phyloP scores from a whole-genome alignment of 1,140 invertebrate genomes.

The Eriocheir sinensis region DNA sequence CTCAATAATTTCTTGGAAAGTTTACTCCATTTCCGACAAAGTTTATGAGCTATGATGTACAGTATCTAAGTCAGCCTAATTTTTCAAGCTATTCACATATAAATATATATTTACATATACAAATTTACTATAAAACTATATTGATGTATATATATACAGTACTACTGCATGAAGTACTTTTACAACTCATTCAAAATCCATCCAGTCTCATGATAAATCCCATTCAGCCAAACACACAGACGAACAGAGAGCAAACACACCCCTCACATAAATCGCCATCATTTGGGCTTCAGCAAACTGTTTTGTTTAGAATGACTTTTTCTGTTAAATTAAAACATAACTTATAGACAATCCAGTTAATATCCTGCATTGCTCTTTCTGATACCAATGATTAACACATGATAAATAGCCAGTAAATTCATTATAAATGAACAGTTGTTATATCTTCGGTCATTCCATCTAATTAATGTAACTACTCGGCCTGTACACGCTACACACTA shows the following conservation, averaged over 20 bases:
- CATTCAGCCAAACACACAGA: not conserved
- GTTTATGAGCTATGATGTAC: not conserved
- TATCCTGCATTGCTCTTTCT: too few relatives aligned
- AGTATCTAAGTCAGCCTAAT: not conserved
- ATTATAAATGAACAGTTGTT: too few relatives aligned
- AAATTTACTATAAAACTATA: constrained; percentile 35
- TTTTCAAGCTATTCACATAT: not conserved
- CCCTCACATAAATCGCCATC: not conserved
- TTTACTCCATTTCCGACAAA: not conserved
- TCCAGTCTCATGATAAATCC: not conserved
- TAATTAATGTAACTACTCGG: too few relatives aligned
- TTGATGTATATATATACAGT: constrained; percentile 7
- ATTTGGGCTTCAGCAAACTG: not conserved
- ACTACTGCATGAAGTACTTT: not conserved
- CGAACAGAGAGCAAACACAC: not conserved
- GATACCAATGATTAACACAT: too few relatives aligned
- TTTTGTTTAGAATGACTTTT: too few relatives aligned
- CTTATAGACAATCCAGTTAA: too few relatives aligned
- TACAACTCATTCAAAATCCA: not conserved
- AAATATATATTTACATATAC: constrained; percentile 37
- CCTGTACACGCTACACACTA: too few relatives aligned
- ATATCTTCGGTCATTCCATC: too few relatives aligned
- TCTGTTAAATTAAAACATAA: too few relatives aligned
- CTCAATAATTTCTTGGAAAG: not conserved
- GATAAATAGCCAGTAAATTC: too few relatives aligned